Conservation (phyloP, 2,113 vertebrate genomes). For the Nibea coibor region DNA sequence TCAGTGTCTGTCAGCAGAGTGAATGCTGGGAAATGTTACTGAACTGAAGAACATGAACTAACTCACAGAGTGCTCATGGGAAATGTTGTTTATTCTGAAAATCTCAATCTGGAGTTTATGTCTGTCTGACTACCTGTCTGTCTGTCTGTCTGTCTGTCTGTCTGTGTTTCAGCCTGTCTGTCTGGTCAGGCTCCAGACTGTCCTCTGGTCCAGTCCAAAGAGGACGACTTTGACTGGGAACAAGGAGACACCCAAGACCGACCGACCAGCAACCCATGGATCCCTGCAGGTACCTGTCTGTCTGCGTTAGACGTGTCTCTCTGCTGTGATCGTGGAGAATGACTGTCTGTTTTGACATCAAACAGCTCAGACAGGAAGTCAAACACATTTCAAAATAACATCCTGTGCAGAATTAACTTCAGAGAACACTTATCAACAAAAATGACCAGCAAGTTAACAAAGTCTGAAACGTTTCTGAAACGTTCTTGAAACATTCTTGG, state of each 20-base stretch:
- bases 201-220: slow-evolving; percentile 89
- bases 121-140: not conserved
- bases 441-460: too few relatives aligned
- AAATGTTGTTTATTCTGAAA: too few relatives aligned
- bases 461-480: too few relatives aligned
- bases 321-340: too few relatives aligned
- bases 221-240: slow-evolving; percentile 95
- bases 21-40: slow-evolving; percentile 61
- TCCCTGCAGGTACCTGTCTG: slow-evolving; percentile 88
- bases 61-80: too few relatives aligned
- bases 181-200: slow-evolving; percentile 86
- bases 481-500: too few relatives aligned
- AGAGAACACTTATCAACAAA: too few relatives aligned
- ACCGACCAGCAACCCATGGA: slow-evolving; percentile 83
- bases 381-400: too few relatives aligned
- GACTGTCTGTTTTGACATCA: too few relatives aligned
- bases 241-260: slow-evolving; percentile 86
- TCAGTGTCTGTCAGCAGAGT: slow-evolving; percentile 36
- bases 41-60: slow-evolving; percentile 39
- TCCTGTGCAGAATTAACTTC: too few relatives aligned
- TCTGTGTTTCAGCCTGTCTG: slow-evolving; percentile 65
- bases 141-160: slow-evolving; percentile 38
- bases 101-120: too few relatives aligned
- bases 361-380: too few relatives aligned
- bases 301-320: not conserved